Base-by-base conservation (phyloP, 2,113 vertebrate genomes). In the Erinaceus europaeus region DNA sequence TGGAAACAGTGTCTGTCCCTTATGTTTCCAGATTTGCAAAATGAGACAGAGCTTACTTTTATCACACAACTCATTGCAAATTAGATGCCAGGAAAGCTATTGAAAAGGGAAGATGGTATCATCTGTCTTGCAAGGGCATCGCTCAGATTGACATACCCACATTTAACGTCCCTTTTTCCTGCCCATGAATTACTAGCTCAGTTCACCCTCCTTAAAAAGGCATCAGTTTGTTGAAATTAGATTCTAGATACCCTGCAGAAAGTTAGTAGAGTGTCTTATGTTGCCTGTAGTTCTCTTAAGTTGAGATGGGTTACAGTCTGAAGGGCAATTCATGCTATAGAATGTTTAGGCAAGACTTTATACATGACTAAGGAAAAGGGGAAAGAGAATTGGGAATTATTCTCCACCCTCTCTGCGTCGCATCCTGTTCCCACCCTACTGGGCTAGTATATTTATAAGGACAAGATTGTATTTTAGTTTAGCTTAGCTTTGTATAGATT, bases 61-160 rank as follows among this genome's bases (percentile, higher is more conserved):
- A 93, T 95, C 94, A 93, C 93, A 94, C 80, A 94, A 88, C 68
- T 93, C 92, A 96, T 94, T n/a, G 94, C 91, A 95, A 96, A 96
- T 94, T 83, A 93, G 85, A 88, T 92, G 74, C 84, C 90, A 86
- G 65, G 48, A 78, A 89, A 75, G 73, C 88, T 88, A 86, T 91
- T 94, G 94, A 73, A 91, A 92, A 93, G 75, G 62, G 57, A 94
- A 92, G 90, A 94, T 92, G 76, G 46, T 92, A 90, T 93, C 91
- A 84, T 94, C 50, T 11, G 32, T 94, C 92, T 92, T 93, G 75
- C 92, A 94, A 94, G 92, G 90, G 84, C 90, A 92, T 62, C 62
- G 50, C 76, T 91, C 88, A 94, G 91, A 92, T 78, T 92, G 90
- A 88, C 91, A 88, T 79, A 42, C 64, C 74, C 67, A 80, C 50